Evolutionary conservation across 2,113 vertebrate species (phyloP), one percentile per base, ranked within the genome.

Genomic region (Pseudopipra pipra): DNA sequence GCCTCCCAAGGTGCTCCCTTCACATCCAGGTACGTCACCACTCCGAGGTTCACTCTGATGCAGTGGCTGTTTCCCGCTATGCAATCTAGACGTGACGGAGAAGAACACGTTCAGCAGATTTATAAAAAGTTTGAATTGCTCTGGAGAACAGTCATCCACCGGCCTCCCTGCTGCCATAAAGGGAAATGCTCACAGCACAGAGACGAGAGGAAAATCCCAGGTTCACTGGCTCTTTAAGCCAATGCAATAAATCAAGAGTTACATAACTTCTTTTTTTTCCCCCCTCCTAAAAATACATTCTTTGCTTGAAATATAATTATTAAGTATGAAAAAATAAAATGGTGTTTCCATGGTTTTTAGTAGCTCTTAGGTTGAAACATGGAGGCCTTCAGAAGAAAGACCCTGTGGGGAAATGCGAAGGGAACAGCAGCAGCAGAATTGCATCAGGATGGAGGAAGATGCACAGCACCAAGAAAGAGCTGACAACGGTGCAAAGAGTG

Each of bases 261-360:
- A 91, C 1, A 2, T 89, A 95, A 96, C 81, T 66, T 54, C 49
- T 84, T 88, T 87, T 70, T 43, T 33, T 33, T 33, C 14, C 18
- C 25, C 49, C 37, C 30, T 81, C 70, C 90, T 72, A 91, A 89
- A 89, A 94, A 87, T 89, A 95, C 44, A 87, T 89, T 43, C 77
- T 83, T 76, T 79, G 85, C 71, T 86, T 89, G 84, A 95, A 96
- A 95, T 78, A 82, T 73, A 82, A 91, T 93, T 93, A 95, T 89
- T 95, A 94, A 96, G 82, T 91, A 70, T 93, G 81, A 94, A 94
- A 89, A 96, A 91, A 66, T 87, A 70, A 91, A 87, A 56, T 77
- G 0, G 76, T 55, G 87, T 95, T 95, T 94, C 93, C 91, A 93
- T 93, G 66, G 90, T 70, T 96, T 85, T 93, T 85, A 73, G 51